Conservation (phyloP, 2,888 invertebrate species). For the Bimastos eiseni region DNA sequence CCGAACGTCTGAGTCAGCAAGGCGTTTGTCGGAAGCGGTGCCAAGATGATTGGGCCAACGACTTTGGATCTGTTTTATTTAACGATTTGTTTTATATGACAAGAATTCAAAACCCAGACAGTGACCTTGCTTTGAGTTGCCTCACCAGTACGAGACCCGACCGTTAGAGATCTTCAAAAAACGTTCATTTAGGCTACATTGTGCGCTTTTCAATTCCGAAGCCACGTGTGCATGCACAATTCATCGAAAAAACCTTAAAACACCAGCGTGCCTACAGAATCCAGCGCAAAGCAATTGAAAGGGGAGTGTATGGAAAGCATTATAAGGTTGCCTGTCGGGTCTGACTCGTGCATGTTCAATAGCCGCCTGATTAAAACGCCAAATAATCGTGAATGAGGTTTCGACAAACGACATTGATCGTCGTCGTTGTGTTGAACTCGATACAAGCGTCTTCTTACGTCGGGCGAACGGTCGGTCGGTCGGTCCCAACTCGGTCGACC, state of each 20-base stretch:
- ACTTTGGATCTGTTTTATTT: no score
- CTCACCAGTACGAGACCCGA: no score
- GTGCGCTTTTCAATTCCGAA: neutral
- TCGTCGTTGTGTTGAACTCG: neutral
- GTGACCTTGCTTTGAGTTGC: no score
- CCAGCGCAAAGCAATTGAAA: neutral
- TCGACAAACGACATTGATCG: neutral
- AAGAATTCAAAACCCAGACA: no score
- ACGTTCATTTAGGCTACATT: no score
- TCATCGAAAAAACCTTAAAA: neutral
- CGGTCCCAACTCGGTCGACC: no score
- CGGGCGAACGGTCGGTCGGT: neutral
- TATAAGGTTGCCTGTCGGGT: neutral
- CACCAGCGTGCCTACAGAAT: neutral
- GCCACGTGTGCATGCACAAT: no score
- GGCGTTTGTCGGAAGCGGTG: no score
- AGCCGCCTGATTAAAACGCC: neutral
- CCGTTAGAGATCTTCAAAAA: no score
- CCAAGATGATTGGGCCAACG: no score
- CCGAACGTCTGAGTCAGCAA: no score
- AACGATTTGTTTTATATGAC: no score
- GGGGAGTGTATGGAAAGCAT: neutral
- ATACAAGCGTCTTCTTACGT: neutral
- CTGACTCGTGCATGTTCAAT: neutral
- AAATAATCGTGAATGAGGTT: neutral